Evolutionary conservation across 2,888 invertebrate genomes (phyloP).

Genomic region (Hetaerina titia): DNA sequence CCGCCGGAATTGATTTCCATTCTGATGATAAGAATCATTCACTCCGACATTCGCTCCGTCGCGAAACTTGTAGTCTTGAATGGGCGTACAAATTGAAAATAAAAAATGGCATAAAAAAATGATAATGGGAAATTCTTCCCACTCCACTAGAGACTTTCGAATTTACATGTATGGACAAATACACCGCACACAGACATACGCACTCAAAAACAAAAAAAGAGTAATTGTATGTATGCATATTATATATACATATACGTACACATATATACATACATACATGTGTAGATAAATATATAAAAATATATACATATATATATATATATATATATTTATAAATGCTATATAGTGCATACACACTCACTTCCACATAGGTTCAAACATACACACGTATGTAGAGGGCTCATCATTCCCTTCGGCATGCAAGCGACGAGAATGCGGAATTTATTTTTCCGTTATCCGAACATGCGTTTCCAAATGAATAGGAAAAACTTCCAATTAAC

Average conservation of each 20-base stretch:
- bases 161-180: too few relatives aligned
- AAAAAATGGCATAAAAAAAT: background rate
- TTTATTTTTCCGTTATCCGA: background rate
- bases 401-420: constrained; percentile 12
- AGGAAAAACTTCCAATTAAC: constrained; percentile 20
- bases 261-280: background rate
- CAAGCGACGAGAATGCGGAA: background rate
- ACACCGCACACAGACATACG: too few relatives aligned
- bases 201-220: too few relatives aligned
- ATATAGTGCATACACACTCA: too few relatives aligned
- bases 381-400: background rate
- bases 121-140: background rate
- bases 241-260: too few relatives aligned
- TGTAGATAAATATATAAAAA: background rate
- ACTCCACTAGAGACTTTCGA: background rate
- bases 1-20: background rate
- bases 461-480: constrained; percentile 30
- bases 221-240: too few relatives aligned
- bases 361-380: background rate
- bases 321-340: too few relatives aligned
- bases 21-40: background rate
- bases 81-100: background rate
- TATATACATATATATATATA: too few relatives aligned
- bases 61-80: background rate
- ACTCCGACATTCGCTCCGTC: background rate